Conservation (phyloP, 2,797 vertebrate species). For the Vespertilio murinus region DNA sequence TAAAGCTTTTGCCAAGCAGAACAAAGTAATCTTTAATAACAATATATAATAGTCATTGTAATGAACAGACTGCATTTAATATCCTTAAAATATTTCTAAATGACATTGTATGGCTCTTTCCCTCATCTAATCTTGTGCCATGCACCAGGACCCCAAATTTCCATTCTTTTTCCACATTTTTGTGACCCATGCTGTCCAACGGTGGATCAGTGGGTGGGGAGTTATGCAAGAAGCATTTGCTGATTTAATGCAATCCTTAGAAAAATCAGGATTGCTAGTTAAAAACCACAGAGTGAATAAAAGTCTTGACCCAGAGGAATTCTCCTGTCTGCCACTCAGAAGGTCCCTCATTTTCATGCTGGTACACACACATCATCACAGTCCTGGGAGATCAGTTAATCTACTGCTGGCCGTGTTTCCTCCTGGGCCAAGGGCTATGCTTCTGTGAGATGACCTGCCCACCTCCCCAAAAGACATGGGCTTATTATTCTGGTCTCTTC, state of each 20-base stretch:
- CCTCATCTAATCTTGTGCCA: neutral
- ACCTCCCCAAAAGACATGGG: neutral
- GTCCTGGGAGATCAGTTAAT: neutral
- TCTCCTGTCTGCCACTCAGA: neutral
- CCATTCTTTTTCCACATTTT: conserved; percentile 3
- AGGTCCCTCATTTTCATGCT: neutral
- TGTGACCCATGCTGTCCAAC: neutral
- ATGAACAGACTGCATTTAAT: conserved; percentile 12
- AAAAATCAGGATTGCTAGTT: conserved; percentile 38
- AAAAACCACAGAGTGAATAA: conserved; percentile 51
- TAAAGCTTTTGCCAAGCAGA: neutral
- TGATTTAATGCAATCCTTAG: conserved; percentile 36
- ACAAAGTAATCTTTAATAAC: conserved; percentile 30
- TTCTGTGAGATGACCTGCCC: neutral
- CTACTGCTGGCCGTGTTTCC: neutral
- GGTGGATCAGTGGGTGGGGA: neutral
- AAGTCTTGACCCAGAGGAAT: conserved; percentile 9
- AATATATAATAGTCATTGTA: neutral
- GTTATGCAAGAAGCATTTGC: conserved; percentile 3
- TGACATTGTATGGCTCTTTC: neutral
- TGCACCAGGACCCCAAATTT: neutral
- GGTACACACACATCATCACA: neutral
- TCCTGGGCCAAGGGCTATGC: neutral
- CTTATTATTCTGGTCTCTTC: neutral
- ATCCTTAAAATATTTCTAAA: conserved; percentile 17